A percentile compares a stretch with the other conserved stretches of the same genome.
These are phyloP conservation scores for Nyctibius grandis DNA, from an alignment of 2,797 vertebrate species.

Conservation along the genomic window DNA sequence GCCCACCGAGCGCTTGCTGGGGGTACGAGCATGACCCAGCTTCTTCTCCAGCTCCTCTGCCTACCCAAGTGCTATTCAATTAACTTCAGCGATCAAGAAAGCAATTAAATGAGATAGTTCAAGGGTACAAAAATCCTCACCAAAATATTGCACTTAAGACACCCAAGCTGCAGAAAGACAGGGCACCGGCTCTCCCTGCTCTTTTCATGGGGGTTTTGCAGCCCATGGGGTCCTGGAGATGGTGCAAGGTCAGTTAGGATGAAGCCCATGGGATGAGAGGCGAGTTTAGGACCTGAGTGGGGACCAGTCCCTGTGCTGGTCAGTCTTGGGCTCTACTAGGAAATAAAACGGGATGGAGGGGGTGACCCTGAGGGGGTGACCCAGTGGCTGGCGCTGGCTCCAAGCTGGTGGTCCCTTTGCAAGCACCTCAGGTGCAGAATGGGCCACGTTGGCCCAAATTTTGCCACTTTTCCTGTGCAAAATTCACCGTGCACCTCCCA, in stretches of 20 bases:
- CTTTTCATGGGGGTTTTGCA: background rate
- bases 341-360: background rate
- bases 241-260: background rate
- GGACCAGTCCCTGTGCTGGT: rapidly evolving
- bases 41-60: background rate
- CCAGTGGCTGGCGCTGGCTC: rapidly evolving
- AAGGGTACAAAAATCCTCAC: background rate
- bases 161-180: background rate
- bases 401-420: background rate
- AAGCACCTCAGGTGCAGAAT: rapidly evolving
- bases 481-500: background rate
- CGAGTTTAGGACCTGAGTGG: background rate
- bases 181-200: background rate
- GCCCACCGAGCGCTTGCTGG: rapidly evolving
- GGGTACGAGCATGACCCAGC: background rate
- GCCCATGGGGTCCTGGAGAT: rapidly evolving
- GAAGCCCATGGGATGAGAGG: background rate
- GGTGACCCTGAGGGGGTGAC: background rate
- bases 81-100: background rate
- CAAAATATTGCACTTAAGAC: background rate
- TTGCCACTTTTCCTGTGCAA: background rate
- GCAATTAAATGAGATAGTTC: too few relatives aligned
- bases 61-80: background rate
- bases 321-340: background rate
- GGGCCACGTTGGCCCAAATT: background rate